Conservation (phyloP, 37 sponge, comb jelly and placozoan species). For the Geodia barretti region DNA sequence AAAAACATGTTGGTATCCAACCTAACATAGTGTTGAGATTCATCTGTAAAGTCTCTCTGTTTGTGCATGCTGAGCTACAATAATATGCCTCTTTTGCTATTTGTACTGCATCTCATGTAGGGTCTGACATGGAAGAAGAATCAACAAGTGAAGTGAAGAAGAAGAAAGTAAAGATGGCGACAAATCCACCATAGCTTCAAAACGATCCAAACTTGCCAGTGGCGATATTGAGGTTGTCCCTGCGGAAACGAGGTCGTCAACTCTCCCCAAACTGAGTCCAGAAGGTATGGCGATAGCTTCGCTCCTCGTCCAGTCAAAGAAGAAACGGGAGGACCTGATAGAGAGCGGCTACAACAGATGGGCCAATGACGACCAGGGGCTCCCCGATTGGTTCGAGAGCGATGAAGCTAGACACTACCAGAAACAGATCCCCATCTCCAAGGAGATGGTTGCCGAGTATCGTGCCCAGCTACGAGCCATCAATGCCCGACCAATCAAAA, state of each 20-base stretch:
- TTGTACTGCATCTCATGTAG: no score
- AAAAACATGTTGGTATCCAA: no score
- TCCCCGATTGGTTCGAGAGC: slow-evolving; percentile 95
- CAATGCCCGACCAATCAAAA: slow-evolving; percentile 96
- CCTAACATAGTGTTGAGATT: no score
- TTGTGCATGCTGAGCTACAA: no score
- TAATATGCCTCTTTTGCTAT: no score
- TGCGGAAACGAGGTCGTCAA: slow-evolving; percentile 16
- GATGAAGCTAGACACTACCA: slow-evolving; percentile 86
- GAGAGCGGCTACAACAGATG: slow-evolving; percentile 91
- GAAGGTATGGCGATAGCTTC: slow-evolving; percentile 91
- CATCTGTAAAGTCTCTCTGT: no score
- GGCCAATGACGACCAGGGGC: slow-evolving; percentile 75
- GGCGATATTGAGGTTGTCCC: slow-evolving; percentile 56
- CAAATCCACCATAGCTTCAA: not conserved
- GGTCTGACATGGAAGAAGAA: no score
- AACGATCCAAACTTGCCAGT: not conserved
- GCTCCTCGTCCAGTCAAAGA: slow-evolving; percentile 81
- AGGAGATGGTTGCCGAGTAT: slow-evolving; percentile 87
- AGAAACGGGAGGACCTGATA: slow-evolving; percentile 81
- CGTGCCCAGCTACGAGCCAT: slow-evolving; percentile 79
- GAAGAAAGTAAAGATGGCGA: slow-evolving; percentile 24
- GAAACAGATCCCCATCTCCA: slow-evolving; percentile 89
- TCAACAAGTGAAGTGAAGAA: not conserved
- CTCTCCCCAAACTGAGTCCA: slow-evolving; percentile 61